Base-by-base conservation (phyloP, 2,113 vertebrate genomes). In the Rallus limicola region DNA sequence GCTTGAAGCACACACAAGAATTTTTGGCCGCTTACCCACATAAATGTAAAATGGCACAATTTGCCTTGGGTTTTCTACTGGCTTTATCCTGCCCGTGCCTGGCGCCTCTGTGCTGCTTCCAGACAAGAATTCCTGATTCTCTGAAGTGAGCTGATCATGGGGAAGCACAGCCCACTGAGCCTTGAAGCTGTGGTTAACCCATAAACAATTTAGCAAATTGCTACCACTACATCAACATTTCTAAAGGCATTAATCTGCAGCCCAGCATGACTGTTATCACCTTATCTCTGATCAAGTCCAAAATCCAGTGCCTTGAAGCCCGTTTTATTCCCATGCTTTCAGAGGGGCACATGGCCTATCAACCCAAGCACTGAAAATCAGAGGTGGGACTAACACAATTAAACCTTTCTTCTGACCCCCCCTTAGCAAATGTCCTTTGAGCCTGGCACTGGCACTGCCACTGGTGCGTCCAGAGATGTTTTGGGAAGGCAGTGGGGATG, bases 61-160 rank as follows among this genome's bases (percentile, higher is more conserved):
- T 96, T 92, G 67, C 36, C 58, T 91, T 68, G 78, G 46, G 69
- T 93, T 96, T 90, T 87, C 63, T 92, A 42, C 77, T 93, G 89
- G 52, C 48, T 75, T 90, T 88, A 70, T 62, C 81, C 60, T 44
- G 78, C 62, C 81, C 34, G 6, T 62, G 24, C 52, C 75, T 1
- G 28, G 55, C 9, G 29, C 31, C 38, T 55, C 84, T 70, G 60
- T 82, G 76, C 56, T 84, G 75, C 44, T 96, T 44, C 65, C 84
- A 86, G 86, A 17, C 28, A 72, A 69, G 62, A 29, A 53, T 34
- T 82, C 75, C 44, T 38, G 25, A 31, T 46, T 48, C 28, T 70
- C 34, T n/a, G 52, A 40, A 83, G 34, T 3, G 82, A 86, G 69
- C 31, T 52, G 59, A 52, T 1, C 2, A 20, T 26, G 26, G 17